Base-by-base conservation (phyloP, 2,888 invertebrate species). In the Chaitophorus viminalis region DNA sequence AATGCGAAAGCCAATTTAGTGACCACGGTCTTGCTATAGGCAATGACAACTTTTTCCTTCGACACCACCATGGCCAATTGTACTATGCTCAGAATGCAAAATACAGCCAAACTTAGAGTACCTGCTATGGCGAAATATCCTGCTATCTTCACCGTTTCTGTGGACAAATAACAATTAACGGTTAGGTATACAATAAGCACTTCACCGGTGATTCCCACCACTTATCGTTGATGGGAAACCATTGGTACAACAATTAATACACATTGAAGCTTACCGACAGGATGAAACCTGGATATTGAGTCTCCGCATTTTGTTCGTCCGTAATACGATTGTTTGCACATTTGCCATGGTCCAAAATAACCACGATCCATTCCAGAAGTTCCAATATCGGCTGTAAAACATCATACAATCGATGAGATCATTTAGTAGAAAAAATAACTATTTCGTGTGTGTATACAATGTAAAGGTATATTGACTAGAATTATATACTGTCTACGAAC, bases 11-110 rank as follows among this genome's bases (percentile, higher is more conserved):
- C 94, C 89, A 97, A 93, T 92, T 97, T 97, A 90, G 94, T 92
- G 92, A 96, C 94, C 89, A 97, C 94, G 83, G 95, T 94, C 89
- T 94, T 93, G 89, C 95, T 94, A 92, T 96, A 97, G 90, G 95
- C 94, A 92, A 96, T 92, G 89, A 95, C 94, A 89, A 97, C 95
- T 91, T 94, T 94, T 91, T 96, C 96, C 91, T 95, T 95, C 82
- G 96, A 96, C 84, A 95, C 95, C 90, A 96, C 94, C 96, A 97
- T 96, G 89, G 96, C 95, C 90, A 97, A 93, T 92, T 97, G 97
- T 89, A 97, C 93, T 89, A 97, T 94, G 83, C 96, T 95, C 89
- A 96, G 92, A 89, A 96, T 92, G 92, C 96, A 96, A 92, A 96
- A 95, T 88, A 96, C 92, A 75, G 95, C 96, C 89, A 97, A 93